Evolutionary conservation across 2,797 vertebrate species (phyloP), one percentile per base, ranked within the genome.

Genomic region (Neoniphon sammara): DNA sequence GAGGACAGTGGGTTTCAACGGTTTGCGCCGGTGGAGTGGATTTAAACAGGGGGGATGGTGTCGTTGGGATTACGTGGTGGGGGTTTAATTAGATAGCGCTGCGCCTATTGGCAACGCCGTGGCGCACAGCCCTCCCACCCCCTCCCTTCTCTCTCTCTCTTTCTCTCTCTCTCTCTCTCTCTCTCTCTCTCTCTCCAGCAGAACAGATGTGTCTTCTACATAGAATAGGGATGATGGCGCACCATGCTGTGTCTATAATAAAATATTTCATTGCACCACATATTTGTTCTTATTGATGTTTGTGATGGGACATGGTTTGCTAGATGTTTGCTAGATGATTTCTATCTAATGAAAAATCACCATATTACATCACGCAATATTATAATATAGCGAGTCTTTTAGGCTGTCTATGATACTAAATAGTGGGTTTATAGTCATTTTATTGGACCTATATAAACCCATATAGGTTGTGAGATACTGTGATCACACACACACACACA

Each of bases 31-130:
- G 66, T 82, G 83, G 85, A 92, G 89, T 86, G 90, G 91, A 90
- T 94, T 94, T 94, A 93, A 94, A 93, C 79, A 61, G 27, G 84
- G 91, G 83, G 90, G 91, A 85, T 86, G 91, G 91, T 86, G 88
- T 81, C 62, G 77, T 65, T 72, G 81, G 90, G 91, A 93, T 94
- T 94, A 94, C 93, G 92, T 91, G 86, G 91, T 84, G 80, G 86
- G 82, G 85, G 84, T 93, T 93, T 93, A 92, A 93, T 92, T 92
- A 93, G 92, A 92, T 81, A 91, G 91, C 83, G 78, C 86, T 82
- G 90, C 83, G 88, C 87, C 88, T 72, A 92, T 93, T 93, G 91
- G 91, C 85, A 92, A 84, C 49, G 80, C 76, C 68, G 70, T 70
- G 79, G 85, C 84, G 88, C 87, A 87, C 77, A 78, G 58, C 74